Percentiles rank a stretch among this genome's conserved stretches.
Conservation (phyloP, 2,113 vertebrate species). For the Chinchilla lanigera region DNA sequence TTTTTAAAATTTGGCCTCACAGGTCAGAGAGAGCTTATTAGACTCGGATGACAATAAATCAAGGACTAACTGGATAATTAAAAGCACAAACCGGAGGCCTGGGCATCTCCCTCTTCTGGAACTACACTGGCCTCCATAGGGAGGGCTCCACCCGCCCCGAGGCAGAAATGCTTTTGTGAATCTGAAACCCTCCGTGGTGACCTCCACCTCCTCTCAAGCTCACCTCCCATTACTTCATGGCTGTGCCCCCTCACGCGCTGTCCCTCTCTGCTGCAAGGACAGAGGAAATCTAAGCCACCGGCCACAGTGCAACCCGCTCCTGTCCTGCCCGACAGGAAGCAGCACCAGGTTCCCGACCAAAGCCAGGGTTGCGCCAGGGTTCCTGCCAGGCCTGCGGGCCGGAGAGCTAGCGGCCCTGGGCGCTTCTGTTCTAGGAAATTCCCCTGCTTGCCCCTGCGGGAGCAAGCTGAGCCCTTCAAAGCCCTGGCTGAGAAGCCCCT, state of each 20-base stretch:
- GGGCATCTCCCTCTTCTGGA: not conserved
- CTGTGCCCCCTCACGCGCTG: not conserved
- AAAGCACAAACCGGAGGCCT: constrained; percentile 53
- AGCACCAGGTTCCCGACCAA: constrained; percentile 48
- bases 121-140: not conserved
- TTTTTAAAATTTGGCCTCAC: not conserved
- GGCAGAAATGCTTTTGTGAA: not conserved
- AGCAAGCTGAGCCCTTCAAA: constrained; percentile 22
- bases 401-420: not conserved
- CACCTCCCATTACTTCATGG: not conserved
- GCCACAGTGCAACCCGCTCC: not conserved
- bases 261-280: not conserved
- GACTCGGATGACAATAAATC: constrained; percentile 63
- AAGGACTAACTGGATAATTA: constrained; percentile 65
- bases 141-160: not conserved
- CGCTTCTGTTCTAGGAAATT: not conserved
- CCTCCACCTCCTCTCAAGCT: not conserved
- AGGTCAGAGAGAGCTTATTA: constrained; percentile 56
- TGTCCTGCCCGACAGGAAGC: not conserved
- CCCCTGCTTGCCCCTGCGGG: not conserved
- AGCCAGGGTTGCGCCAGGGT: constrained; percentile 57
- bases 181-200: not conserved
- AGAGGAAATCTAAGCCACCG: not conserved
- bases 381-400: constrained; percentile 40
- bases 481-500: not conserved